These are phyloP conservation scores for Willowsia nigromaculata DNA, from an alignment of 2,888 invertebrate species.

Conservation along the genomic window DNA sequence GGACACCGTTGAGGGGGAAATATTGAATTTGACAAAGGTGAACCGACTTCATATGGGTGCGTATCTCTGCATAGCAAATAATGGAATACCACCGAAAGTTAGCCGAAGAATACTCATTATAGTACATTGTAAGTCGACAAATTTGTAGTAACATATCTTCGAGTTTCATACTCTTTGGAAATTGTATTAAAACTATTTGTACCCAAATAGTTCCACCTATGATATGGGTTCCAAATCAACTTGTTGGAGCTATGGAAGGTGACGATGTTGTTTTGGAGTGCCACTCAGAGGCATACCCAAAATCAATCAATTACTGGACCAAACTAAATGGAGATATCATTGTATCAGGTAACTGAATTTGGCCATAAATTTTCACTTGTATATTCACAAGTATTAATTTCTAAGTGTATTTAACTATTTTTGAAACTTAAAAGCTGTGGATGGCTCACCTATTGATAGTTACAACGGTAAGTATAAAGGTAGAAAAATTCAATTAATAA, in stretches of 20 bases:
- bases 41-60: slow-evolving; percentile 88
- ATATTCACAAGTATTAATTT: background rate
- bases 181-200: background rate
- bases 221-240: slow-evolving; percentile 89
- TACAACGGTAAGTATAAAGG: slow-evolving; percentile 67
- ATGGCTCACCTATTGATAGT: slow-evolving; percentile 73
- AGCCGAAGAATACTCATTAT: slow-evolving; percentile 93
- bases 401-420: background rate
- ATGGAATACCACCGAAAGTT: slow-evolving; percentile 92
- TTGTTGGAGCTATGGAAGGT: slow-evolving; percentile 89
- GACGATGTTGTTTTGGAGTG: slow-evolving; percentile 89
- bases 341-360: slow-evolving; percentile 84
- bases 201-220: slow-evolving; percentile 87
- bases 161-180: background rate
- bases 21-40: slow-evolving; percentile 80
- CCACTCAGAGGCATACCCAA: slow-evolving; percentile 91
- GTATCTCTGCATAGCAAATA: slow-evolving; percentile 88
- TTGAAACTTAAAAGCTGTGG: slow-evolving; percentile 49
- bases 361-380: background rate
- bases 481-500: background rate
- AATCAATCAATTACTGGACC: slow-evolving; percentile 93
- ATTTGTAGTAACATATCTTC: background rate
- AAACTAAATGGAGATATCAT: slow-evolving; percentile 87
- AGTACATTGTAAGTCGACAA: slow-evolving; percentile 89
- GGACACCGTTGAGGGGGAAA: slow-evolving; percentile 79